Conservation (phyloP, 2,113 vertebrate species). For the Orycteropus afer region DNA sequence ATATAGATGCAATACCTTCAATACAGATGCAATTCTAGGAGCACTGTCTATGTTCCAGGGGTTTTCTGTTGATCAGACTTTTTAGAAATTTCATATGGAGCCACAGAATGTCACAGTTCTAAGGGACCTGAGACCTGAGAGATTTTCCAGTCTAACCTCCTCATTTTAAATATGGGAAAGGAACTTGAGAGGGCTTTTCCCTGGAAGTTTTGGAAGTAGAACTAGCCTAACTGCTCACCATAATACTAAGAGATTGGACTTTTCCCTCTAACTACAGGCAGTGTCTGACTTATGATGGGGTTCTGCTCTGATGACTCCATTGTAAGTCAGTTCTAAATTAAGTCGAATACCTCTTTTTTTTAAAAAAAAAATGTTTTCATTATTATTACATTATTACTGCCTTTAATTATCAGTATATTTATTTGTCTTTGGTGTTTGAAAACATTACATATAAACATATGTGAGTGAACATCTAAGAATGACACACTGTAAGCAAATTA, state of each 20-base stretch:
- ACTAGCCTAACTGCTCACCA: not conserved
- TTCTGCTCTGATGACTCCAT: not conserved
- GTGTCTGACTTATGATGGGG: not conserved
- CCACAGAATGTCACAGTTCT: not conserved
- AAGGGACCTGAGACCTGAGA: not conserved
- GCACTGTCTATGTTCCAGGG: not conserved
- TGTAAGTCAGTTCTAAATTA: not conserved
- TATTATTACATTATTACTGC: not conserved
- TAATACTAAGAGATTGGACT: not conserved
- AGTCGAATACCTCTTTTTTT: not conserved
- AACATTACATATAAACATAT: not conserved
- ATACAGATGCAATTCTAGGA: not conserved
- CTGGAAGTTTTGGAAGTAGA: not conserved
- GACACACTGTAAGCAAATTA: not conserved
- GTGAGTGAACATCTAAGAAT: not conserved
- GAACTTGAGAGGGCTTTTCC: not conserved
- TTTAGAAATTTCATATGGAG: not conserved
- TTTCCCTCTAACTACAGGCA: not conserved
- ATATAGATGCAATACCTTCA: not conserved
- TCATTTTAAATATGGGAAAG: slow-evolving; percentile 27
- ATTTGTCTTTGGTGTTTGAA: not conserved
- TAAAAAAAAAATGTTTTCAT: not conserved
- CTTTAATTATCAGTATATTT: not conserved
- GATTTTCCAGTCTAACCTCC: not conserved
- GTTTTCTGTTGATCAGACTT: not conserved